Base-by-base conservation (phyloP, 2,113 vertebrate genomes). In the Xiphophorus couchianus region DNA sequence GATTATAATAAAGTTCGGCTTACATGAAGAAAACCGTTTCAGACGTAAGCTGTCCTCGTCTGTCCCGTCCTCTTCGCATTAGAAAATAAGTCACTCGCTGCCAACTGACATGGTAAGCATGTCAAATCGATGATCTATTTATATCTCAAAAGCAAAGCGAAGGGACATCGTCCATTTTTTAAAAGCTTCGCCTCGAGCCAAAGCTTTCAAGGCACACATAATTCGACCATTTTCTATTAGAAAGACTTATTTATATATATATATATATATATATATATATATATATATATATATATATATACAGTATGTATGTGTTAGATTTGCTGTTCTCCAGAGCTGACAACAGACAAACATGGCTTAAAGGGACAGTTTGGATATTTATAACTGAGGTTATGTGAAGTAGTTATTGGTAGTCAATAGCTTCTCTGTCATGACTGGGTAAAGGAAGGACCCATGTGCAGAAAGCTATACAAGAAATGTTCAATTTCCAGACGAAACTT, bases 61-160 rank as follows among this genome's bases (percentile, higher is more conserved):
- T 60, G 17, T n/a, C 67, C 14, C 15, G 62, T 70, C 67, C 71
- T 65, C 68, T 58, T 64, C 42, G 62, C 14, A 63, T 76, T 69
- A 58, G 42, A 65, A 79, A 77, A 29, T 39, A 61, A 83, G 69
- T 64, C 22, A 11, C 74, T 30, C 35, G 63, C 69, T 28, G 68
- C 74, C 76, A 70, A 84, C 71, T 66, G 74, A 87, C 81, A 84
- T 74, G 67, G 82, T 65, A 62, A 77, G 72, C 88, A 79, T 78
- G 75, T 85, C 69, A 81, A 83, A 91, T 83, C 77, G 74, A 84
- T 8, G 75, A 22, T 62, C 74, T 91, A 87, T 86, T 89, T 91
- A 85, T 89, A 84, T 66, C 48, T 44, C 63, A 28, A 78, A 74
- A 29, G 73, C 73, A 75, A 78, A 35, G 31, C 10, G 65, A 81